These are phyloP conservation scores for Drosophila leonis DNA, from an alignment of 2,888 invertebrate genomes.

Conservation along the genomic window DNA sequence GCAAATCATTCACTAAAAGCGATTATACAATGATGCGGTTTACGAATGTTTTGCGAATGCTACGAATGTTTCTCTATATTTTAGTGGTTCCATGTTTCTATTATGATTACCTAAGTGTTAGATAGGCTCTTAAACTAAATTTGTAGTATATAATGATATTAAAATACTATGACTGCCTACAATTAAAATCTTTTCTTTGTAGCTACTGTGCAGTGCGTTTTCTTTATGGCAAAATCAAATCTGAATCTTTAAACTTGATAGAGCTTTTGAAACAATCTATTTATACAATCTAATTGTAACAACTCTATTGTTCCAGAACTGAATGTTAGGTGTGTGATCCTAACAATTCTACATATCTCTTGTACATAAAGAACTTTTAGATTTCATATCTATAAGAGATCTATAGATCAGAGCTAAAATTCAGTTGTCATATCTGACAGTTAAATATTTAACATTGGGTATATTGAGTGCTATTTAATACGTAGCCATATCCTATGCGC, in stretches of 20 bases:
- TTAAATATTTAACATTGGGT: too few relatives aligned
- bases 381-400: too few relatives aligned
- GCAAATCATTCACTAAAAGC: constrained; percentile 76
- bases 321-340: too few relatives aligned
- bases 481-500: too few relatives aligned
- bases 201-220: not conserved
- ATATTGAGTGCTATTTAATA: too few relatives aligned
- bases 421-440: too few relatives aligned
- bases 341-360: too few relatives aligned
- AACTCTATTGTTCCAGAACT: not conserved
- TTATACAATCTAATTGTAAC: too few relatives aligned
- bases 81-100: not conserved
- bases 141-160: not conserved
- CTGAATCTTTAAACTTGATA: too few relatives aligned
- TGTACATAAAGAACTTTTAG: too few relatives aligned
- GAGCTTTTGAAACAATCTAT: too few relatives aligned
- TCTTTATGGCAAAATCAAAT: not conserved
- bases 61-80: constrained; percentile 11
- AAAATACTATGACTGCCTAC: not conserved
- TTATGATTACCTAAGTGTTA: not conserved
- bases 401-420: too few relatives aligned
- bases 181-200: not conserved
- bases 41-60: constrained; percentile 12
- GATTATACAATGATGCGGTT: constrained; percentile 58
- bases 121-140: not conserved